Conservation (phyloP, 2,113 vertebrate species). For the Chaetodon trifascialis region DNA sequence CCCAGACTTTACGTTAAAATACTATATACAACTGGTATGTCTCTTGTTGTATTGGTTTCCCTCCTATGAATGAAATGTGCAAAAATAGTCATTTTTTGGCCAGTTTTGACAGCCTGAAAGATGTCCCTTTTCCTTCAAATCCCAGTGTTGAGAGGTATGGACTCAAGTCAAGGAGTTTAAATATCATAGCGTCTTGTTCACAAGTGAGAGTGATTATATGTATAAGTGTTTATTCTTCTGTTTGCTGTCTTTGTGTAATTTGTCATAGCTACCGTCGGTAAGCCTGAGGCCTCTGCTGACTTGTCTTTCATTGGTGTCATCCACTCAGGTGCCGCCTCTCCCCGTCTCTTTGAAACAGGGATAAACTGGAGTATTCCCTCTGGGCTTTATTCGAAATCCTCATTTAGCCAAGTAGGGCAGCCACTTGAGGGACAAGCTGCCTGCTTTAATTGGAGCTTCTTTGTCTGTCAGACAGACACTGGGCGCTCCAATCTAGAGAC, state of each 20-base stretch:
- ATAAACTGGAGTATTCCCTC: conserved; percentile 68
- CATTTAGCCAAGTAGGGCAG: conserved; percentile 73
- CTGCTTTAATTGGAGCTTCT: conserved; percentile 68
- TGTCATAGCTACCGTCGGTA: neutral
- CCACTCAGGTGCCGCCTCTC: conserved; percentile 22
- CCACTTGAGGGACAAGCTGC: conserved; percentile 52
- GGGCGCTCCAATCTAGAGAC: conserved; percentile 16
- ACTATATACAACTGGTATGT: too few relatives aligned
- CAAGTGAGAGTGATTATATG: neutral
- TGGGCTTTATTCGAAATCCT: conserved; percentile 67
- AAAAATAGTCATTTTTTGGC: too few relatives aligned
- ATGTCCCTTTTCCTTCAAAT: too few relatives aligned
- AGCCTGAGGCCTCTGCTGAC: neutral
- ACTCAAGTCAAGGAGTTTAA: neutral
- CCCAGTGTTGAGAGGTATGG: too few relatives aligned
- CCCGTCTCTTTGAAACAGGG: conserved; percentile 17
- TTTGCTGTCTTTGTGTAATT: neutral
- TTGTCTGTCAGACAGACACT: conserved; percentile 51
- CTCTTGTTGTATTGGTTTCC: too few relatives aligned
- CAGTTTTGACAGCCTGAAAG: too few relatives aligned
- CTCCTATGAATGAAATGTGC: too few relatives aligned
- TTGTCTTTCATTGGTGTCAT: conserved; percentile 16
- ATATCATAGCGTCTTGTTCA: neutral
- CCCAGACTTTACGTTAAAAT: too few relatives aligned
- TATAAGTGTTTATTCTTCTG: neutral